Base-by-base conservation (phyloP, 1,140 invertebrate genomes). In the Diorhabda sublineata region DNA sequence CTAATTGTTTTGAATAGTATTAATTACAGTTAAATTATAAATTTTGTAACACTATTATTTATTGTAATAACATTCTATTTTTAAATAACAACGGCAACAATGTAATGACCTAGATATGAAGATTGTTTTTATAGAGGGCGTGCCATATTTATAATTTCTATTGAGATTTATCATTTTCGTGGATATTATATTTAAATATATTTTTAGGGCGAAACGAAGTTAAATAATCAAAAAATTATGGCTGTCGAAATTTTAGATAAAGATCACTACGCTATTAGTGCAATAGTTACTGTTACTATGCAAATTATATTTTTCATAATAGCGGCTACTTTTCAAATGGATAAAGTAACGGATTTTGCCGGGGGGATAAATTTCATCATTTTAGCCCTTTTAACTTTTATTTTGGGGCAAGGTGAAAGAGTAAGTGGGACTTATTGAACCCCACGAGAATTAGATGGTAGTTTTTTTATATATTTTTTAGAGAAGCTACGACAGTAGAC, bases 301-400 rank as follows among this genome's bases (percentile, higher is more conserved):
- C 94, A 96, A 82, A 84, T 96, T 58, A 86, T 93, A 56, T 97
- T 96, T 82, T 97, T 96, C 80, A 84, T 88, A 11, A 88, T 96
- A 68, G 93, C 93, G 44, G 92, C 92, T 6, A 86, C 89, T 57
- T 92, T 93, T 75, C 91, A 95, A 82, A 88, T 92, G 84, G 94
- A 96, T 77, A 96, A 95, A 85, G 82, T 97, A 9, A 94, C 93
- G 1, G 95, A 96, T 81, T 95, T 97, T 83, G 94, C 94, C 67
- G 93, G 94, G 5, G 94, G 94, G 66, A 90, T 91, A 59, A 96
- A 96, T 82, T 96, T 97, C 80, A 93, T 96, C 69, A 91, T 95
- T 57, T 85, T 96, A 66, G 93, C 94, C 8, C 79, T 96, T 62
- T 82, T 96, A 4, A 95, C 94, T 4, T 95, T 96, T 82, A 90